Percentiles rank a stretch among this genome's conserved stretches.
These are phyloP conservation scores for Philonicus albiceps DNA, from an alignment of 2,888 invertebrate species.

Conservation along the genomic window DNA sequence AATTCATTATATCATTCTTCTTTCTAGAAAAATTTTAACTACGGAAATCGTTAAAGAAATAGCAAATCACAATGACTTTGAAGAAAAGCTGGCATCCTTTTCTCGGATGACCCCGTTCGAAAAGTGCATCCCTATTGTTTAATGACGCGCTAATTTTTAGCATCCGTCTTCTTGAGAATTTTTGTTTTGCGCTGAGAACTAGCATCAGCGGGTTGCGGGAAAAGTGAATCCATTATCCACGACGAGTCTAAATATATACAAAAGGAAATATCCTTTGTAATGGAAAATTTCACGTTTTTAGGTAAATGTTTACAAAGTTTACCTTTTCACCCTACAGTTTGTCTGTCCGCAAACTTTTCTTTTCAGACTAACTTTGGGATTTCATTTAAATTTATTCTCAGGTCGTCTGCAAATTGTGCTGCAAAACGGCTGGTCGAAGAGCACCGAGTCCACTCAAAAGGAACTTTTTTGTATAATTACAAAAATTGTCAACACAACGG, in stretches of 20 bases:
- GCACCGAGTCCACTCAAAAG: neutral
- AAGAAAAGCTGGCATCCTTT: neutral
- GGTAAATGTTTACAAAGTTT: neutral
- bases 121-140: neutral
- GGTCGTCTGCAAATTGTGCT: neutral
- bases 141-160: neutral
- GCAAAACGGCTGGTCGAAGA: neutral
- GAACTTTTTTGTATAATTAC: neutral
- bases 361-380: neutral
- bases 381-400: neutral
- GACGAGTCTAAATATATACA: neutral
- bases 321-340: neutral
- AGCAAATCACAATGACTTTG: neutral
- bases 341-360: neutral
- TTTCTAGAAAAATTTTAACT: neutral
- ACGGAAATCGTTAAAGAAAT: neutral
- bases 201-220: neutral
- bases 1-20: neutral
- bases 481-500: neutral
- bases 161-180: neutral
- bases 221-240: neutral
- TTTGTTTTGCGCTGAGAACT: neutral
- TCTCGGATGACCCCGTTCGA: neutral
- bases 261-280: neutral
- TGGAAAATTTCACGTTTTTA: neutral